Conservation (phyloP, 2,797 vertebrate species). For the Tapera naevia region DNA sequence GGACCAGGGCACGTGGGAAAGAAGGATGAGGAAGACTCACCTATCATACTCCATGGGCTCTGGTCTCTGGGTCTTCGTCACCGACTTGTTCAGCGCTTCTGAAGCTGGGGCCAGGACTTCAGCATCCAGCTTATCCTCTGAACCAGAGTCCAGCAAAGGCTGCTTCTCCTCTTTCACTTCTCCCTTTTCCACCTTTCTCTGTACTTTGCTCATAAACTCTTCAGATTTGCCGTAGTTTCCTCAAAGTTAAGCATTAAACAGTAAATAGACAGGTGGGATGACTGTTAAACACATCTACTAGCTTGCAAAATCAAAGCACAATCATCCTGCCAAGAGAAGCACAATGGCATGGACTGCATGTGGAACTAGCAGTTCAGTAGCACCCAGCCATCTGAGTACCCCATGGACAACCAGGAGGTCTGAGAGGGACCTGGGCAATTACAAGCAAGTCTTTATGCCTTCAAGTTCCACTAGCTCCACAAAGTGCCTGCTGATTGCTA, state of each 20-base stretch:
- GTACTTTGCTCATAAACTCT: slow-evolving; percentile 69
- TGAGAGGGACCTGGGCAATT: not conserved
- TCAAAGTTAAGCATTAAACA: slow-evolving; percentile 48
- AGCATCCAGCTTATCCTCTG: slow-evolving; percentile 56
- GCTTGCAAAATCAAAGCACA: not conserved
- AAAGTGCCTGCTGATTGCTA: not conserved
- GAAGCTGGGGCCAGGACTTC: slow-evolving; percentile 57
- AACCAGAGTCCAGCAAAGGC: slow-evolving; percentile 61
- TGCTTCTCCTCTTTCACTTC: slow-evolving; percentile 63
- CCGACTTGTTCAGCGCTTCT: slow-evolving; percentile 70
- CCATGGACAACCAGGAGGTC: not conserved
- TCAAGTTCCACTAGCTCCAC: not conserved
- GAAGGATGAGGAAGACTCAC: slow-evolving; percentile 60
- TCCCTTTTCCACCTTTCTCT: slow-evolving; percentile 71
- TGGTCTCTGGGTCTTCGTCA: slow-evolving; percentile 77
- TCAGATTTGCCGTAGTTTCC: slow-evolving; percentile 88
- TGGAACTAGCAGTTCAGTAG: not conserved
- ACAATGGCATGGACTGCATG: not conserved
- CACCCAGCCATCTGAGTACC: not conserved
- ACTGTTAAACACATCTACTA: not conserved
- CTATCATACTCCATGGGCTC: slow-evolving; percentile 84
- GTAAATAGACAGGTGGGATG: not conserved
- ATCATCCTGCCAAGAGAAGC: not conserved
- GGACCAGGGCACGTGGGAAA: not conserved
- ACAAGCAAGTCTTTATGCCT: not conserved